Evolutionary conservation across 1,140 invertebrate species (phyloP).

Genomic region (Pectinophora gossypiella): DNA sequence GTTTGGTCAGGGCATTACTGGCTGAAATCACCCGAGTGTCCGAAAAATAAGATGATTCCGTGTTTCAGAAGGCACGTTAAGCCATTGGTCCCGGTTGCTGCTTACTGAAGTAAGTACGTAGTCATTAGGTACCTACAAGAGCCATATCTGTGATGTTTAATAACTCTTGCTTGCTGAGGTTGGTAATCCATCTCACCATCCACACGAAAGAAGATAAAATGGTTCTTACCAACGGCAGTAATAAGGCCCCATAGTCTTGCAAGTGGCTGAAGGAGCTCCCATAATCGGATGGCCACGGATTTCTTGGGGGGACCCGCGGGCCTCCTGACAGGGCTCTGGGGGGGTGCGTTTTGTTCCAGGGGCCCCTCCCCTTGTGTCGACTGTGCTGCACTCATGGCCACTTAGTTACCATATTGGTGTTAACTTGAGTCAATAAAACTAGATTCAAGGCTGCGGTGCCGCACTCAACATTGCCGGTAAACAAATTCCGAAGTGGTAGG

Average conservation of each 20-base stretch:
- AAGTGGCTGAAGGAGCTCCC: constrained; percentile 59
- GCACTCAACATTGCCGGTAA: background rate
- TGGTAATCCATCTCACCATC: too few relatives aligned
- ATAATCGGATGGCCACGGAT: constrained; percentile 45
- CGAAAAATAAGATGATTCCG: too few relatives aligned
- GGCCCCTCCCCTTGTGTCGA: background rate
- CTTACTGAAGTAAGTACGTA: too few relatives aligned
- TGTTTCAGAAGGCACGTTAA: too few relatives aligned
- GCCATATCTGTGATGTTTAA: too few relatives aligned
- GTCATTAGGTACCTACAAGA: too few relatives aligned
- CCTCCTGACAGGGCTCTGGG: constrained; percentile 28
- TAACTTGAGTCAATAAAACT: background rate
- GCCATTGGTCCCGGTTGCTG: too few relatives aligned
- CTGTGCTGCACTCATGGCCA: constrained; percentile 19
- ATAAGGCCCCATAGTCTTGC: constrained; percentile 61
- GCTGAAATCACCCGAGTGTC: too few relatives aligned
- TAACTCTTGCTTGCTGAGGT: too few relatives aligned
- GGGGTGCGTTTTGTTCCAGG: background rate
- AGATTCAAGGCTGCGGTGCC: background rate
- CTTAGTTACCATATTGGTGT: background rate
- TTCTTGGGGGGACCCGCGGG: constrained; percentile 33
- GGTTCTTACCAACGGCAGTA: constrained; percentile 57
- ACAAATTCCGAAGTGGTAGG: too few relatives aligned
- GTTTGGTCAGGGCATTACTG: too few relatives aligned
- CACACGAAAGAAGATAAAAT: too few relatives aligned